A percentile compares a stretch with the other conserved stretches of the same genome.
Conservation (phyloP, 2,888 invertebrate genomes). For the Peribatodes rhomboidaria region DNA sequence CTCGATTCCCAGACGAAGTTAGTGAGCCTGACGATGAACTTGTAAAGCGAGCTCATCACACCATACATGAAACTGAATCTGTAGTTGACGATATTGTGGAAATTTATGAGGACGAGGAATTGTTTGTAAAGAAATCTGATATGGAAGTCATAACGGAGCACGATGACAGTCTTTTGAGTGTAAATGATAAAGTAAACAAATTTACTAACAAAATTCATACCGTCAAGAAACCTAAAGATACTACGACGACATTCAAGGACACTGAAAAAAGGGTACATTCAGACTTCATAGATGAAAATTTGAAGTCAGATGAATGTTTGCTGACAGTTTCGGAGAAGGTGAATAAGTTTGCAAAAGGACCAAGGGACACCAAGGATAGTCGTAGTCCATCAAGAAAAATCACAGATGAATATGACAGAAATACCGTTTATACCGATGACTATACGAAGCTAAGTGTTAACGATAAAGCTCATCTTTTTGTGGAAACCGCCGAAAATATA, state of each 20-base stretch:
- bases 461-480: constrained; percentile 88
- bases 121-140: constrained; percentile 72
- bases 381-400: constrained; percentile 75
- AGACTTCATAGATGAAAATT: constrained; percentile 80
- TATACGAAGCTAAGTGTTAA: constrained; percentile 87
- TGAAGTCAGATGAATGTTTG: constrained; percentile 88
- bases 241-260: constrained; percentile 64
- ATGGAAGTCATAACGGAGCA: constrained; percentile 70
- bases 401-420: constrained; percentile 82
- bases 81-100: constrained; percentile 86
- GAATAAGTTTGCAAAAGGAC: constrained; percentile 87
- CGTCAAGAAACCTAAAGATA: constrained; percentile 64
- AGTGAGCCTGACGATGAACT: constrained; percentile 91
- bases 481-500: constrained; percentile 87
- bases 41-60: constrained; percentile 70
- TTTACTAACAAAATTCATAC: constrained; percentile 78
- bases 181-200: constrained; percentile 86
- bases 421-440: constrained; percentile 82
- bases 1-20: constrained; percentile 91
- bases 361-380: constrained; percentile 69
- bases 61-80: constrained; percentile 87
- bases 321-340: constrained; percentile 90
- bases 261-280: constrained; percentile 77
- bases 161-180: constrained; percentile 84
- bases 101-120: constrained; percentile 83